phyloP scores from a whole-genome alignment of 2,113 vertebrate genomes.

The Sphyrna mokarran region DNA sequence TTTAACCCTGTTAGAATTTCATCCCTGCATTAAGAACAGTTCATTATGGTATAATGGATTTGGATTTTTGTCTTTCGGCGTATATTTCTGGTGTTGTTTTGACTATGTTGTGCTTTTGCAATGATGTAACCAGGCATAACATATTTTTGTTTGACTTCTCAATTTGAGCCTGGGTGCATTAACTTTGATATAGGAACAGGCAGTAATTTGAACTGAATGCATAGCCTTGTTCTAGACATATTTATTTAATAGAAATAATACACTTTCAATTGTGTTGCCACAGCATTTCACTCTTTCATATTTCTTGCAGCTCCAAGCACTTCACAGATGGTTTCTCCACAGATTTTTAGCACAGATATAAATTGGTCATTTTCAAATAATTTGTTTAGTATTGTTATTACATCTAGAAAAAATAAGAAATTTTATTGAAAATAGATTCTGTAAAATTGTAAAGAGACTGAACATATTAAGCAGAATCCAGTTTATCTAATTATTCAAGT shows the following conservation, averaged over 20 bases:
- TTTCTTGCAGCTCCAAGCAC: not conserved
- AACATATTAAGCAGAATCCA: not conserved
- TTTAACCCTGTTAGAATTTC: not conserved
- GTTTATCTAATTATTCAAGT: constrained; percentile 29
- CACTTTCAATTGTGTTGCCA: not conserved
- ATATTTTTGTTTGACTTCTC: not conserved
- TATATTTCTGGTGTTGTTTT: not conserved
- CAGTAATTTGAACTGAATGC: not conserved
- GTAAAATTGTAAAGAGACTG: not conserved
- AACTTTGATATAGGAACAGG: not conserved
- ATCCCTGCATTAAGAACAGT: not conserved
- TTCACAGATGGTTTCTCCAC: not conserved
- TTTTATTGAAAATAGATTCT: not conserved
- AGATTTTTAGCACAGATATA: not conserved
- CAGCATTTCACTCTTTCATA: not conserved
- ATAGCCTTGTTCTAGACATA: not conserved
- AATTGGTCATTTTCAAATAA: not conserved
- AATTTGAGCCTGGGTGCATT: not conserved
- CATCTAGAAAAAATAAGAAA: not conserved
- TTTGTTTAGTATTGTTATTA: not conserved
- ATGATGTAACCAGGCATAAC: not conserved
- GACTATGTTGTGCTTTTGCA: not conserved
- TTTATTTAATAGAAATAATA: not conserved
- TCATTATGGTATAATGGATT: not conserved
- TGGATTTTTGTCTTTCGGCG: not conserved